Base-by-base conservation (phyloP, 1,140 invertebrate species). In the Belonocnema kinseyi region DNA sequence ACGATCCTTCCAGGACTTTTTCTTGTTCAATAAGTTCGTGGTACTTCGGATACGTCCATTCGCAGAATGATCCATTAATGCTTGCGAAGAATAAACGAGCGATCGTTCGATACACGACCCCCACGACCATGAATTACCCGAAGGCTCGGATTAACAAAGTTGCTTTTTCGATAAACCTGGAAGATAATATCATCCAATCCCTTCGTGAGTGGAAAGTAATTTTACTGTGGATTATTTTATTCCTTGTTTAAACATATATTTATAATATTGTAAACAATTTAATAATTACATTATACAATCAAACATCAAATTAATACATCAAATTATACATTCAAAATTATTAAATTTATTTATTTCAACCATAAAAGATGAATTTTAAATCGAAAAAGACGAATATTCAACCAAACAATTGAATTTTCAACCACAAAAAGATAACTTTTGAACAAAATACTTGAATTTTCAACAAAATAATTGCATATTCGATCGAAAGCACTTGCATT, bases 51-150 rank as follows among this genome's bases (percentile, higher is more conserved):
- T 66, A 66, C 61, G 61, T 66, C 61, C 61, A 66, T 66, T 66
- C 61, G 61, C 61, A 66, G 61, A 66, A 66, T 66, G 61, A 66
- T 66, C 61, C 61, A 66, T 66, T 66, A 66, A 66, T 66, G 61
- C 61, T 66, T 66, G 61, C 26, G 61, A 40, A 66, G 61, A 33
- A 66, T 66, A 66, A 66, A 66, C 61, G 61, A 66, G 61, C 61
- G 61, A 66, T 66, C 61, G 61, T 40, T 66, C 61, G 61, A 66
- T 66, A 66, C 61, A 66, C 33, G 61, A 66, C 61, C 61, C 33
- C 61, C 61, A 66, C 61, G 40, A 40, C 61, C 61, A 66, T 66
- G 61, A 66, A 66, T 66, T 66, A 66, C 61, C 61, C 61, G 61
- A 26, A 66, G 61, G 61, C 61, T 66, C 61, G 61, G 61, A 66